These are phyloP conservation scores for Cyprinella venusta DNA, from an alignment of 2,797 vertebrate genomes.

Conservation along the genomic window DNA sequence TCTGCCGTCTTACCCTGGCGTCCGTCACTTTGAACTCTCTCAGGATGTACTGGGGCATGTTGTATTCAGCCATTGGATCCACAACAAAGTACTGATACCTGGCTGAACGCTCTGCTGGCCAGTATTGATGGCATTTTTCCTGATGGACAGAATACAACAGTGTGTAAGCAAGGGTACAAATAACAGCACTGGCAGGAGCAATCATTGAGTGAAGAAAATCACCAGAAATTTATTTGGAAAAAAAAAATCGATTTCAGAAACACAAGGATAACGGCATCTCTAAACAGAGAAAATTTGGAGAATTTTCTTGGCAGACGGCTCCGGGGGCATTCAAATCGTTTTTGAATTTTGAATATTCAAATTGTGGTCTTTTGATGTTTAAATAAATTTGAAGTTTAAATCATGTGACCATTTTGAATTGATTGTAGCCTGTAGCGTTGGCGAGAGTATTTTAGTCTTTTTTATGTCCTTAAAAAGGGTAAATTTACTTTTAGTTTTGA, in stretches of 20 bases:
- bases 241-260: not conserved
- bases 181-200: not conserved
- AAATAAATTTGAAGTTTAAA: not conserved
- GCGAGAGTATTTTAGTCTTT: not conserved
- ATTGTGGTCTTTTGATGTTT: not conserved
- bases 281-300: not conserved
- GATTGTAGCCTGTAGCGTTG: not conserved
- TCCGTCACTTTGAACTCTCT: conserved; percentile 99
- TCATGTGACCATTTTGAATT: not conserved
- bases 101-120: conserved; percentile 98
- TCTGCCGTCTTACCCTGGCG: conserved; percentile 88
- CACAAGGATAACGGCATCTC: not conserved
- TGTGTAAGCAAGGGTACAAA: not conserved
- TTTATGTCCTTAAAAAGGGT: not conserved
- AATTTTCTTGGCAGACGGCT: not conserved
- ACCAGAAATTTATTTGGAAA: not conserved
- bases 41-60: conserved; percentile 99
- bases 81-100: conserved; percentile 99
- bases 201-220: not conserved
- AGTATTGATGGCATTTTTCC: conserved; percentile 99
- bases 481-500: not conserved
- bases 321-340: not conserved
- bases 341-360: no score
- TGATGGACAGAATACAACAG: conserved; percentile 61
- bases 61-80: conserved; percentile 99